Evolutionary conservation across 53 echinoderm and acorn worm species (phyloP).

Genomic region (Actinopyga echinites): DNA sequence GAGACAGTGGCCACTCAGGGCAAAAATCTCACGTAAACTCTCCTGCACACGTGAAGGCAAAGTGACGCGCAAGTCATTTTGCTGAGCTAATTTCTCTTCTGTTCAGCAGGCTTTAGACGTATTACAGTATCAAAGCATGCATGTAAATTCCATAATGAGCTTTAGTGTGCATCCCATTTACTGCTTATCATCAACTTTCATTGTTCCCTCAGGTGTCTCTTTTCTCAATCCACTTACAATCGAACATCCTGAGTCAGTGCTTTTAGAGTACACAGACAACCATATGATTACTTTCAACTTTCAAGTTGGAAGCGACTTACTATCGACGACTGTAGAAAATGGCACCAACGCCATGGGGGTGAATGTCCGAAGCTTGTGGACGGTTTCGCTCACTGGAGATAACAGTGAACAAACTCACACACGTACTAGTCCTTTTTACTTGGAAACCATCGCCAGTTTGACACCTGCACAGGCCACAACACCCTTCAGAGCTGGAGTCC

Average conservation of each 20-base stretch:
- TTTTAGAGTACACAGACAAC: constrained; percentile 23
- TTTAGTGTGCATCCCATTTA: no score
- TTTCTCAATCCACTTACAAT: background rate
- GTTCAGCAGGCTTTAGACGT: no score
- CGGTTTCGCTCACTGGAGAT: constrained; percentile 6
- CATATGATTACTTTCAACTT: background rate
- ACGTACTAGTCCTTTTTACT: background rate
- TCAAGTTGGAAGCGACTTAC: background rate
- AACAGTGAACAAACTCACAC: background rate
- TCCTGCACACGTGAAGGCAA: no score
- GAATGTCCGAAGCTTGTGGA: constrained; percentile 13
- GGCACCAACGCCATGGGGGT: background rate
- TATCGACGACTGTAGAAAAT: constrained; percentile 2
- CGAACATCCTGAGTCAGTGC: background rate
- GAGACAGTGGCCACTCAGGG: no score
- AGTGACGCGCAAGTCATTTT: no score
- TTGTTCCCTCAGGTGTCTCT: background rate
- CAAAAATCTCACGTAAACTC: no score
- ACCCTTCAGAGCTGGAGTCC: background rate
- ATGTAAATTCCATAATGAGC: no score
- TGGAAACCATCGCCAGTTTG: background rate
- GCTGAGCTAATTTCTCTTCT: no score
- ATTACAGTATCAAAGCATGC: no score
- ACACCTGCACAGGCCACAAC: background rate
- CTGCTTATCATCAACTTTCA: no score